Base-by-base conservation (phyloP, 2,888 invertebrate genomes). In the Aromia moschata region DNA sequence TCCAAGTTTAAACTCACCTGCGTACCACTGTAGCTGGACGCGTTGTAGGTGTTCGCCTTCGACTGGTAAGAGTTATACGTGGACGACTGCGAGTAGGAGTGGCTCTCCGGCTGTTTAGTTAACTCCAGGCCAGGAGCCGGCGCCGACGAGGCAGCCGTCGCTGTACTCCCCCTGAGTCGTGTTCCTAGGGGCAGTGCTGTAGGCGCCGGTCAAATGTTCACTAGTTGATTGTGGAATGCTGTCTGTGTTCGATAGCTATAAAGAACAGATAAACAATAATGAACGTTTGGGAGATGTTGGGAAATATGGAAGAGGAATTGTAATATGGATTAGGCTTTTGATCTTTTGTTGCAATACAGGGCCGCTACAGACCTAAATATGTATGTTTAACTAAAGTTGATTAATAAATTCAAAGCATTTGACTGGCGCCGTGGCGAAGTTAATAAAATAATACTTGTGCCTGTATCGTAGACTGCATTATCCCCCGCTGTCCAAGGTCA, bases 41-140 rank as follows among this genome's bases (percentile, higher is more conserved):
- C 51, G 52, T 74, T 78, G 60, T 78, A 79, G 11, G 74, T 70
- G 53, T 73, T 77, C 7, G 73, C 65, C 67, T 80, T 80, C 3
- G 76, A 68, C 60, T 78, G 80, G 64, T 80, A 80, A 16, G 80
- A 74, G 65, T 76, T 80, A 68, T 79, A 81, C 3, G 76, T 80
- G 1, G 82, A 77, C 57, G 80, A 70, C 68, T 83, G 84, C 58
- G 83, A 81, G 44, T 82, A 82, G 15, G 78, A 71, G 62, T 77
- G 77, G 38, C 70, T 66, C 74, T 84, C 75, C 73, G 79, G 41
- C 76, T 74, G 75, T 63, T 78, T 78, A 56, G 67, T 72, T 49
- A 78, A 58, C n/a, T 79, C 78, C 49, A 79, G 62, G 11, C 54
- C 58, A 16, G 64, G 45, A 5, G 64, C 44, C 41, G 62, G 36